Evolutionary conservation across 1,140 invertebrate genomes (phyloP).

Genomic region (Drosophila jambulina): DNA sequence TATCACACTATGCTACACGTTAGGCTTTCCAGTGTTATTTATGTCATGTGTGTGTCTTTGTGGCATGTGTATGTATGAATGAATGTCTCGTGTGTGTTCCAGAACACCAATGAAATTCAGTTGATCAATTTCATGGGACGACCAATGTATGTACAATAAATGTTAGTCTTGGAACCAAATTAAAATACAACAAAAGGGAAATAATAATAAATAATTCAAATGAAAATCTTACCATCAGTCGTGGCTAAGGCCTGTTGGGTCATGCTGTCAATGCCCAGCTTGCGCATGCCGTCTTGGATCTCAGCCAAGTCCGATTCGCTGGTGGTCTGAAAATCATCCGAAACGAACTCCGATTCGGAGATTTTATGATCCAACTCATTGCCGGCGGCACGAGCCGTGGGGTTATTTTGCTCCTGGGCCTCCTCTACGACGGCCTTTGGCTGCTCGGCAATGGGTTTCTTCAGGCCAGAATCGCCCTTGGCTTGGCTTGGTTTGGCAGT

Average conservation of each 20-base stretch:
- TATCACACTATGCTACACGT: constrained; percentile 11
- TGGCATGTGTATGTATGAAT: constrained; percentile 33
- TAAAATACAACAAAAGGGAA: neutral
- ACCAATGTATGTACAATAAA: constrained; percentile 62
- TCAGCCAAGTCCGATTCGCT: constrained; percentile 88
- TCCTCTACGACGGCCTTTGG: constrained; percentile 52
- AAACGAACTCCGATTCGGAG: constrained; percentile 88
- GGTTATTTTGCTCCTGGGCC: neutral
- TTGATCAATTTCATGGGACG: constrained; percentile 36
- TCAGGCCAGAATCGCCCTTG: constrained; percentile 14
- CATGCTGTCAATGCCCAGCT: constrained; percentile 86
- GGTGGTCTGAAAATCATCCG: constrained; percentile 88
- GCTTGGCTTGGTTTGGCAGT: constrained; percentile 24
- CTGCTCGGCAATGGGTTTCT: constrained; percentile 46
- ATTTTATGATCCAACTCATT: constrained; percentile 55
- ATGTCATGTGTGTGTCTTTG: constrained; percentile 14
- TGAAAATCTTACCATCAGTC: constrained; percentile 80
- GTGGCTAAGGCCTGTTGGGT: constrained; percentile 72
- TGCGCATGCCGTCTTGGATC: constrained; percentile 89
- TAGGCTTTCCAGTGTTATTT: constrained; percentile 3
- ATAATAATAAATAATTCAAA: constrained; percentile 28
- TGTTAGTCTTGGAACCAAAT: constrained; percentile 38
- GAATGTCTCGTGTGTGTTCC: constrained; percentile 34
- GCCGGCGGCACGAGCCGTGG: constrained; percentile 12
- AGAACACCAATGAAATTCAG: constrained; percentile 41